phyloP scores from a whole-genome alignment of 2,888 invertebrate genomes.

The Xestia ashworthii region DNA sequence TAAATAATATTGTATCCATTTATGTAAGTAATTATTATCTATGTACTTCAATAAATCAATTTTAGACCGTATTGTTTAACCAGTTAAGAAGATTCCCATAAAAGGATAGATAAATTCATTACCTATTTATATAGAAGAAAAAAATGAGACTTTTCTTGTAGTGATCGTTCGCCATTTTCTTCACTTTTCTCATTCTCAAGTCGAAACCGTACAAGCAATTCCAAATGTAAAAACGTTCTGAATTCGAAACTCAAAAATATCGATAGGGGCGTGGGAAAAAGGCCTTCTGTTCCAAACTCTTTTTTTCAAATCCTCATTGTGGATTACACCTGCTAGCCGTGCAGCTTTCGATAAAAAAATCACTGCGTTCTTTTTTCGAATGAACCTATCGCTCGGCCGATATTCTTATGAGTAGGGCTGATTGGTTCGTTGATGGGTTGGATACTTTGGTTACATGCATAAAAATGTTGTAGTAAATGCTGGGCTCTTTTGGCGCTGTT shows the following conservation, averaged over 20 bases:
- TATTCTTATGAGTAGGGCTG: constrained; percentile 76
- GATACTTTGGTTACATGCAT: constrained; percentile 20
- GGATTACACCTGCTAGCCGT: constrained; percentile 89
- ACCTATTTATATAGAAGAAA: background rate
- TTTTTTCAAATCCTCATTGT: constrained; percentile 89
- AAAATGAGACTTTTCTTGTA: background rate
- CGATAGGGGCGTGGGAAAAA: constrained; percentile 89
- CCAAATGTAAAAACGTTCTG: constrained; percentile 68
- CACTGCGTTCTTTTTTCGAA: constrained; percentile 85
- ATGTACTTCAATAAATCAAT: background rate
- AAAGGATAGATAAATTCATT: background rate
- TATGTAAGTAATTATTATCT: background rate
- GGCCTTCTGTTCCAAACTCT: constrained; percentile 88
- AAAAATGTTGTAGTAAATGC: constrained; percentile 18
- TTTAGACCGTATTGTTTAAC: background rate
- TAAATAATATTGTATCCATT: background rate
- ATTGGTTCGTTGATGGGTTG: constrained; percentile 50
- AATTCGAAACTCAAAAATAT: constrained; percentile 82
- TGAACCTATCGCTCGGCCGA: constrained; percentile 81
- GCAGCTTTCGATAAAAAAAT: constrained; percentile 89
- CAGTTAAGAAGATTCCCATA: background rate
- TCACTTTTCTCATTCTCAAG: background rate
- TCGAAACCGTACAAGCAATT: constrained; percentile 24
- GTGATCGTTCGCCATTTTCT: background rate
- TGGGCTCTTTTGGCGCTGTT: background rate